Conservation (phyloP, 2,888 invertebrate genomes). For the Tortricodes alternella region DNA sequence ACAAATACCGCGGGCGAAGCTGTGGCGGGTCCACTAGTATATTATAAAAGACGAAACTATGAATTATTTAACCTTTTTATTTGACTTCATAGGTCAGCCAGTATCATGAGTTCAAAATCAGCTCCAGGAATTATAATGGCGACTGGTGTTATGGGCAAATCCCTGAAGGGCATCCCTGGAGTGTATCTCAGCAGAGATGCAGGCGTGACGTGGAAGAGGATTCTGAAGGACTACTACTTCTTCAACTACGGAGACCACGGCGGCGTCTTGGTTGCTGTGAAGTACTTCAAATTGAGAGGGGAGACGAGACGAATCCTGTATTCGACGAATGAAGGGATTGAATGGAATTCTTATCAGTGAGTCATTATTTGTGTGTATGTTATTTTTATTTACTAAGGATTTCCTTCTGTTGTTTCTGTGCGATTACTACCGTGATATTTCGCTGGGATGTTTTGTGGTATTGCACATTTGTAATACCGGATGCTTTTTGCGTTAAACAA, state of each 20-base stretch:
- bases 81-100: conserved; percentile 82
- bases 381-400: neutral
- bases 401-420: neutral
- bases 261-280: conserved; percentile 92
- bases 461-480: no score
- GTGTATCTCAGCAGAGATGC: conserved; percentile 92
- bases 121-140: conserved; percentile 95
- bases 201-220: conserved; percentile 91
- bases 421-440: no score
- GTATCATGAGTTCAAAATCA: conserved; percentile 92
- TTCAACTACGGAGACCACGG: conserved; percentile 97
- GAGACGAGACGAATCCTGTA: conserved; percentile 91
- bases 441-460: no score
- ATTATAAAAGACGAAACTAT: neutral
- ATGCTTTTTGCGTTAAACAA: no score
- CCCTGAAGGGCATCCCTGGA: conserved; percentile 90
- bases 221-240: conserved; percentile 90
- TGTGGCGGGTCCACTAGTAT: no score
- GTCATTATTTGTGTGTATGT: conserved; percentile 43
- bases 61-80: neutral
- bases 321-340: conserved; percentile 93
- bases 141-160: conserved; percentile 90
- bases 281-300: conserved; percentile 88
- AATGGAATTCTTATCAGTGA: conserved; percentile 87
- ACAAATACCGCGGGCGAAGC: no score